phyloP scores from a whole-genome alignment of 2,113 vertebrate genomes.

The Hirundichthys speculiger region DNA sequence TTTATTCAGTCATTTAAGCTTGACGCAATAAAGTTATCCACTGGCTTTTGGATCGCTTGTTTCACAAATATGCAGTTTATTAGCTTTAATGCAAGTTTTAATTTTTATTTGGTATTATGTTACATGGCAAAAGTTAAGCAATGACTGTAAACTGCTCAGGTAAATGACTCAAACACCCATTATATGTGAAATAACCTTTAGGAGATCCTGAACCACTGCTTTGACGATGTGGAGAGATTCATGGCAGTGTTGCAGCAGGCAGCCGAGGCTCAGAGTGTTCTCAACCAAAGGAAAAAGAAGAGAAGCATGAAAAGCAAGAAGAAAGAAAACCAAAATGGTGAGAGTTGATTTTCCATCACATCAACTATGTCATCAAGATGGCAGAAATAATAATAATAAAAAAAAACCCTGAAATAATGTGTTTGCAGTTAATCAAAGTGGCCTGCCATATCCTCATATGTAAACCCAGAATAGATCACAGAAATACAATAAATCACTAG shows the following conservation, averaged over 20 bases:
- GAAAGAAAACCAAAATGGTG: slow-evolving; percentile 52
- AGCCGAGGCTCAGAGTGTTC: slow-evolving; percentile 81
- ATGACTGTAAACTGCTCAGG: background rate
- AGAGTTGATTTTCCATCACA: background rate
- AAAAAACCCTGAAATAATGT: background rate
- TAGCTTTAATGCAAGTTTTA: no score
- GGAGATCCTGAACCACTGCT: slow-evolving; percentile 88
- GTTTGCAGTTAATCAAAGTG: no score
- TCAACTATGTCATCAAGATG: background rate
- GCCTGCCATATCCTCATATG: no score
- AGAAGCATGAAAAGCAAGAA: slow-evolving; percentile 62
- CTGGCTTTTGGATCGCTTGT: no score
- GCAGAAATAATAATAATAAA: background rate
- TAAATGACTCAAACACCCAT: background rate
- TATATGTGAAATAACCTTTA: slow-evolving; percentile 38
- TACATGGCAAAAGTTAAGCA: no score
- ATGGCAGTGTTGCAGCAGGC: slow-evolving; percentile 84
- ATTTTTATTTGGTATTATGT: no score
- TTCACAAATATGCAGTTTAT: background rate
- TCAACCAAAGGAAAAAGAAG: slow-evolving; percentile 80
- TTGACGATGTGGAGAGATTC: slow-evolving; percentile 87
- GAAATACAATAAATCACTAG: no score
- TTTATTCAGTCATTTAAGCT: no score
- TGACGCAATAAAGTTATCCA: background rate
- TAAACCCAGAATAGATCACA: no score